Evolutionary conservation across 2,888 invertebrate species (phyloP).

Genomic region (Lasiommata megera): DNA sequence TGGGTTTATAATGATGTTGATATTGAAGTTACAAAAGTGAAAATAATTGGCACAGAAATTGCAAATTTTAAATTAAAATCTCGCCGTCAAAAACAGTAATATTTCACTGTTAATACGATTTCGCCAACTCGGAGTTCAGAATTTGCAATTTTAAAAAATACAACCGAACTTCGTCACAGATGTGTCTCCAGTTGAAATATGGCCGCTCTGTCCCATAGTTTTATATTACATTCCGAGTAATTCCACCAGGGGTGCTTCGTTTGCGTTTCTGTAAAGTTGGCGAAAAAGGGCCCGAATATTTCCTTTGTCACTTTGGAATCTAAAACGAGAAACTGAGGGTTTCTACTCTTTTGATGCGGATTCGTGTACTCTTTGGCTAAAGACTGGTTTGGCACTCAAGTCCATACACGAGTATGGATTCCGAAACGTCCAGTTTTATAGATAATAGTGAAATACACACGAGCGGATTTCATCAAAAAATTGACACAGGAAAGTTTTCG

Average conservation of each 20-base stretch:
- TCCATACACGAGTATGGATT: too few species aligned
- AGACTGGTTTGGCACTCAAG: too few species aligned
- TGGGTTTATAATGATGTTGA: too few species aligned
- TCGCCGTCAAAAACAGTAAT: constrained; percentile 32
- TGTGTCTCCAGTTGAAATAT: constrained; percentile 37
- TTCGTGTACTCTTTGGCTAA: too few species aligned
- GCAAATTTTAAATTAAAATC: constrained; percentile 32
- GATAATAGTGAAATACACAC: too few species aligned
- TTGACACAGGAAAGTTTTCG: too few species aligned
- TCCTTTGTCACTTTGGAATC: constrained; percentile 6
- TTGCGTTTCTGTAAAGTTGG: constrained; percentile 19
- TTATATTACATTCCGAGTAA: constrained; percentile 41
- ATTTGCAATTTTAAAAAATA: constrained; percentile 38
- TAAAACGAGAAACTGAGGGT: too few species aligned
- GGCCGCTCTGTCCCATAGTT: constrained; percentile 36
- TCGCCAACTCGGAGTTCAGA: constrained; percentile 30
- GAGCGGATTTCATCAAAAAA: too few species aligned
- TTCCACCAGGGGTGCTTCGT: constrained; percentile 25
- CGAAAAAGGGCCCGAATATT: constrained; percentile 13
- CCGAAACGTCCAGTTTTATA: too few species aligned
- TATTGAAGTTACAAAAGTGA: too few species aligned
- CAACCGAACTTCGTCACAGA: constrained; percentile 36
- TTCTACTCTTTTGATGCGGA: too few species aligned
- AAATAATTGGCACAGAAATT: not conserved
- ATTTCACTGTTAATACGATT: constrained; percentile 34